Conservation (phyloP, 2,888 invertebrate genomes). For the Andrena camellia region DNA sequence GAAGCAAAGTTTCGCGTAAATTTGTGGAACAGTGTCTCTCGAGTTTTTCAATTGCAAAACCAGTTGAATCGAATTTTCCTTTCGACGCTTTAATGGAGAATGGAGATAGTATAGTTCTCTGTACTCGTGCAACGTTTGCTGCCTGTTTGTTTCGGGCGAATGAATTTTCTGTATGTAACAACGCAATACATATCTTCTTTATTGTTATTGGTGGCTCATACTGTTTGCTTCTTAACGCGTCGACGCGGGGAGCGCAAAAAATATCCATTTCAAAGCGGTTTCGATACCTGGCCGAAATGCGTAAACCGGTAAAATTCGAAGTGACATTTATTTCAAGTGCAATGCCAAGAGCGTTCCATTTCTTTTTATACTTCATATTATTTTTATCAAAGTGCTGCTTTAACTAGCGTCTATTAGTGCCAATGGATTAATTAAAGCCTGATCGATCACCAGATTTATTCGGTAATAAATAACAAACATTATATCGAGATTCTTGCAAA, state of each 20-base stretch:
- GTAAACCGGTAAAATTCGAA: neutral
- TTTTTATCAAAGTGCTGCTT: neutral
- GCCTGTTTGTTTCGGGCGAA: neutral
- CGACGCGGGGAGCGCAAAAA: neutral
- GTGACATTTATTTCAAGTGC: neutral
- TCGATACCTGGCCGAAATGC: neutral
- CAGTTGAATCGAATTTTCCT: neutral
- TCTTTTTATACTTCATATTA: neutral
- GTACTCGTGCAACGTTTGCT: neutral
- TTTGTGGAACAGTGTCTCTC: too few species aligned
- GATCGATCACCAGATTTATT: neutral
- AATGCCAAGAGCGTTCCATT: neutral
- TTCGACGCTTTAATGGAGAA: neutral
- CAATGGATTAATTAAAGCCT: neutral
- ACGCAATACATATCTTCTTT: neutral
- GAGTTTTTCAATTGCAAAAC: too few species aligned
- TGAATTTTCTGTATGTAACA: neutral
- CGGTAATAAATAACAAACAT: neutral
- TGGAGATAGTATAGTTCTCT: neutral
- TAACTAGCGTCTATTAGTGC: neutral
- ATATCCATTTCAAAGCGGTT: conserved; percentile 3
- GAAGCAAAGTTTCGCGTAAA: too few species aligned
- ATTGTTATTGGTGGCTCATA: neutral
- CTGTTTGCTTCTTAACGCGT: neutral
- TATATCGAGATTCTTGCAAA: neutral